phyloP scores from a whole-genome alignment of 2,888 invertebrate species.

The Malacosoma neustria region DNA sequence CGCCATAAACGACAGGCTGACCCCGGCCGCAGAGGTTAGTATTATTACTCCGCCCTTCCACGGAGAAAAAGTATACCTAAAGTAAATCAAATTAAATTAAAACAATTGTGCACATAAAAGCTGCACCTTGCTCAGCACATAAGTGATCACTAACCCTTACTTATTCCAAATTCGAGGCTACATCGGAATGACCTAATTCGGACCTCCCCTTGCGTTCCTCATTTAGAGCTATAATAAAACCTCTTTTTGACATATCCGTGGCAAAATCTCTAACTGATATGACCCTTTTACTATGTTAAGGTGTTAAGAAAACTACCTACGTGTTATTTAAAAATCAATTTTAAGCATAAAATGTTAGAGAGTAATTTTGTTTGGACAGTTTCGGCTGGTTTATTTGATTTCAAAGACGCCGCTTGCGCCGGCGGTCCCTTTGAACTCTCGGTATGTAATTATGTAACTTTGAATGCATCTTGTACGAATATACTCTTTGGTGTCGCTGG shows the following conservation, averaged over 20 bases:
- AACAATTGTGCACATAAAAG: too few relatives aligned
- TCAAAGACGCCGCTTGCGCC: constrained; percentile 60
- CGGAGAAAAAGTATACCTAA: too few relatives aligned
- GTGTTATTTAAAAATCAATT: constrained; percentile 14
- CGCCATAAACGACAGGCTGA: too few relatives aligned
- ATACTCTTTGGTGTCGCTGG: constrained; percentile 9
- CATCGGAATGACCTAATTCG: constrained; percentile 50
- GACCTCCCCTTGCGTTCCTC: constrained; percentile 54
- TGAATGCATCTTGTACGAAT: neutral
- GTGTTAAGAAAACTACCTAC: constrained; percentile 54
- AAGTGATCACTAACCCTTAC: constrained; percentile 2
- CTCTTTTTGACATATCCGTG: constrained; percentile 75
- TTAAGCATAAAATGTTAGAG: constrained; percentile 11
- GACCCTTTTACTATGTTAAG: constrained; percentile 61
- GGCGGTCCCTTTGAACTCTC: constrained; percentile 56
- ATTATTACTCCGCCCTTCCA: too few relatives aligned
- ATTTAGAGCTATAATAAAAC: constrained; percentile 70
- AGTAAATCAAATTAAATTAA: too few relatives aligned
- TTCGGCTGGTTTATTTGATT: constrained; percentile 58
- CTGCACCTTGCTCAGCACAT: too few relatives aligned
- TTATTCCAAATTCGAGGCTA: constrained; percentile 14
- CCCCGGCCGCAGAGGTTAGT: too few relatives aligned
- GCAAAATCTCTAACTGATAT: constrained; percentile 74
- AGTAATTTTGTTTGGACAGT: constrained; percentile 10
- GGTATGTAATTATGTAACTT: neutral